A percentile compares a stretch with the other conserved stretches of the same genome.
These are phyloP conservation scores for Stratiomys singularior DNA, from an alignment of 2,888 invertebrate genomes.

Conservation along the genomic window DNA sequence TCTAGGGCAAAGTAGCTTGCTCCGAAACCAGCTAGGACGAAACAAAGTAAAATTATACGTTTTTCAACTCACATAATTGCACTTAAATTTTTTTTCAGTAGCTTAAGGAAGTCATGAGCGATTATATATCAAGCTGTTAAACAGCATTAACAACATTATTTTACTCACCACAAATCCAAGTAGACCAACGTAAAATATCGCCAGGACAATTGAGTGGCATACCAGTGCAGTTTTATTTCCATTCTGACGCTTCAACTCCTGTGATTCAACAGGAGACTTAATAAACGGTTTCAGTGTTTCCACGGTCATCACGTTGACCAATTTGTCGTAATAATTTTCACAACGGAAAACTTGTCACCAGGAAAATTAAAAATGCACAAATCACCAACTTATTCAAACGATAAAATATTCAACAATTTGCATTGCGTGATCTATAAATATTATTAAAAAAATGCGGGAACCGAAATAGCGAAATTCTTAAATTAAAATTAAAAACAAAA, in stretches of 20 bases:
- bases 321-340: too few species aligned
- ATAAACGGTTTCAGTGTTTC: constrained; percentile 65
- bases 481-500: neutral
- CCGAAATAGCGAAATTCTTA: neutral
- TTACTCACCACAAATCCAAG: constrained; percentile 60
- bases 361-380: constrained; percentile 9
- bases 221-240: constrained; percentile 56
- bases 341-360: neutral
- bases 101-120: too few species aligned
- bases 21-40: too few species aligned
- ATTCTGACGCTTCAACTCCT: constrained; percentile 54
- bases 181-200: constrained; percentile 57
- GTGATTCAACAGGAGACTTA: constrained; percentile 59
- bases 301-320: constrained; percentile 62
- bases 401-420: neutral
- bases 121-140: too few species aligned
- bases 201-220: constrained; percentile 57
- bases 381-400: neutral
- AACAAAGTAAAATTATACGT: too few species aligned
- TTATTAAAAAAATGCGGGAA: neutral
- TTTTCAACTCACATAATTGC: too few species aligned
- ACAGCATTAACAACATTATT: too few species aligned
- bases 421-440: constrained; percentile 11
- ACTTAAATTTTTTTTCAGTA: too few species aligned
- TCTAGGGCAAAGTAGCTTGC: too few species aligned